A percentile compares a stretch with the other conserved stretches of the same genome.
phyloP scores from a whole-genome alignment of 2,888 invertebrate genomes.

The Drosophila leonis region DNA sequence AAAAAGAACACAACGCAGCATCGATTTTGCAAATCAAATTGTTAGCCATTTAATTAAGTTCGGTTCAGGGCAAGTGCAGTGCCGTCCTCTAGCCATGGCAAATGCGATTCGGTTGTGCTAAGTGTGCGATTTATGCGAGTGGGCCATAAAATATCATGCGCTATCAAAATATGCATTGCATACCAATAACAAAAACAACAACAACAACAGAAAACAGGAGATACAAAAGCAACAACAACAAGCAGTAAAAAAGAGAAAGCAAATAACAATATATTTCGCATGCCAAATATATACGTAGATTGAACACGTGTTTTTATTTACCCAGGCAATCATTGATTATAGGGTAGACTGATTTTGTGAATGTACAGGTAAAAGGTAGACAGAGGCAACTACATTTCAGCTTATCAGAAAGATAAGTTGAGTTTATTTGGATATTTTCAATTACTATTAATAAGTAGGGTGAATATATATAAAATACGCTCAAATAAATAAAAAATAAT shows the following conservation, averaged over 20 bases:
- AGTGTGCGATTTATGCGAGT: conserved; percentile 26
- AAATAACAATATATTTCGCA: conserved; percentile 52
- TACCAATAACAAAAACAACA: conserved; percentile 16
- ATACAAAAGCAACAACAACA: conserved; percentile 5
- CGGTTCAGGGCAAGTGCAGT: not conserved
- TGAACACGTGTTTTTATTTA: conserved; percentile 55
- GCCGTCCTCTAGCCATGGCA: not conserved
- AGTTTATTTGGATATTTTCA: too few species aligned
- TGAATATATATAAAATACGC: too few species aligned
- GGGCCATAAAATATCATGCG: conserved; percentile 44
- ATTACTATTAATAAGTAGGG: too few species aligned
- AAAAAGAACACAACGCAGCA: conserved; percentile 12
- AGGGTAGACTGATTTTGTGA: not conserved
- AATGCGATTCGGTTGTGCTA: conserved; percentile 10
- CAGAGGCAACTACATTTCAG: not conserved
- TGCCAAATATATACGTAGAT: conserved; percentile 43
- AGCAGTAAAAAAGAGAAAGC: conserved; percentile 40
- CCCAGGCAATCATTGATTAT: not conserved
- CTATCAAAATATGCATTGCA: conserved; percentile 57
- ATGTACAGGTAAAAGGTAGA: not conserved
- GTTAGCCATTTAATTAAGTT: conserved; percentile 32
- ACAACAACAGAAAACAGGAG: not conserved
- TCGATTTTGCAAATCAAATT: conserved; percentile 28
- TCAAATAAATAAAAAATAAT: too few species aligned
- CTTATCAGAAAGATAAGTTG: not conserved